Evolutionary conservation across 2,113 vertebrate species (phyloP).

Genomic region (Toxotes chatareus): DNA sequence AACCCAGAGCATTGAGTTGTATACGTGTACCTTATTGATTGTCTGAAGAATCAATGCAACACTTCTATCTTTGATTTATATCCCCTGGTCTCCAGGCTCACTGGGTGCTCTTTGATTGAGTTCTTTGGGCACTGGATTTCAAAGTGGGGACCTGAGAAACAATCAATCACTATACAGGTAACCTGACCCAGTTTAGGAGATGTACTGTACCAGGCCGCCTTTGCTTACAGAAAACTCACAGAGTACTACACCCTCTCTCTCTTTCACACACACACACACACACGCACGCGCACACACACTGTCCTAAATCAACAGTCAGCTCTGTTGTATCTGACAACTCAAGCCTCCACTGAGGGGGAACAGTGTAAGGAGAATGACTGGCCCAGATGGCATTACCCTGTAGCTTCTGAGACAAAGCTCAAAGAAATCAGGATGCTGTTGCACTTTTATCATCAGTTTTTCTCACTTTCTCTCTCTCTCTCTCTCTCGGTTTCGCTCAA

Average conservation of each 20-base stretch:
- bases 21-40: slow-evolving; percentile 69
- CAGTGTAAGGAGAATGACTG: slow-evolving; percentile 52
- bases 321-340: slow-evolving; percentile 64
- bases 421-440: slow-evolving; percentile 56
- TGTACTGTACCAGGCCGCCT: slow-evolving; percentile 22
- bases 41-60: slow-evolving; percentile 67
- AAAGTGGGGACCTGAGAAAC: slow-evolving; percentile 61
- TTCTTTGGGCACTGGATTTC: slow-evolving; percentile 67
- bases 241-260: neutral
- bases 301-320: slow-evolving; percentile 63
- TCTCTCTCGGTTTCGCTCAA: neutral
- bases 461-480: slow-evolving; percentile 16
- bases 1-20: slow-evolving; percentile 58
- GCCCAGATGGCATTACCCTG: slow-evolving; percentile 68
- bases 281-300: slow-evolving; percentile 26
- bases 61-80: slow-evolving; percentile 77
- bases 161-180: slow-evolving; percentile 71
- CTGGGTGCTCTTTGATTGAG: slow-evolving; percentile 70
- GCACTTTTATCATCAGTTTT: slow-evolving; percentile 56
- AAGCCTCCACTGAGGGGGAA: slow-evolving; percentile 48
- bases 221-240: slow-evolving; percentile 59
- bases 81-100: slow-evolving; percentile 46
- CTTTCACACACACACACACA: neutral
- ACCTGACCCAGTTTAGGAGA: slow-evolving; percentile 69
- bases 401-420: slow-evolving; percentile 44